Conservation (phyloP, 2,888 invertebrate species). For the Epistrophella euchroma region DNA sequence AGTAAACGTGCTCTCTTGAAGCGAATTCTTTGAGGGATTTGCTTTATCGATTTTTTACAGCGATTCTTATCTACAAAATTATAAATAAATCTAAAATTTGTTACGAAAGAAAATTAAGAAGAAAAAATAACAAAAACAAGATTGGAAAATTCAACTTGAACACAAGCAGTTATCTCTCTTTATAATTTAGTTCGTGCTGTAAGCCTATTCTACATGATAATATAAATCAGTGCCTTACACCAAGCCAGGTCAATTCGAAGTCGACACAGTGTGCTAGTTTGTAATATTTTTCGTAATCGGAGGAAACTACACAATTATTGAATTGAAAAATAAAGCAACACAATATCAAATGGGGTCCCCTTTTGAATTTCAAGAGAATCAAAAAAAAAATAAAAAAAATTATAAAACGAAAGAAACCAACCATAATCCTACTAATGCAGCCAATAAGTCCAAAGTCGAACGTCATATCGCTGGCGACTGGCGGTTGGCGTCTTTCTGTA, state of each 20-base stretch:
- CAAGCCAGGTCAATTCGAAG: slow-evolving; percentile 43
- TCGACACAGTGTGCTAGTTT: slow-evolving; percentile 59
- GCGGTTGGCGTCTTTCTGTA: slow-evolving; percentile 38
- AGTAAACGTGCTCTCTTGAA: not conserved
- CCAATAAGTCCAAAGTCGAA: slow-evolving; percentile 64
- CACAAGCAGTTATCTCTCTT: not conserved
- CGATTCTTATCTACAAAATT: not conserved
- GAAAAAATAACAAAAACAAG: not conserved
- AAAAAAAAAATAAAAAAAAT: too few relatives aligned
- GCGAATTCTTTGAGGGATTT: not conserved
- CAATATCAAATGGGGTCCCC: slow-evolving; percentile 24
- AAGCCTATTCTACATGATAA: slow-evolving; percentile 18
- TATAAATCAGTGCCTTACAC: slow-evolving; percentile 43
- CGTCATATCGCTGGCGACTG: slow-evolving; percentile 53
- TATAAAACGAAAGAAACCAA: slow-evolving; percentile 6
- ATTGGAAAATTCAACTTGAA: slow-evolving; percentile 16
- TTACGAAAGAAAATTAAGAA: slow-evolving; percentile 3
- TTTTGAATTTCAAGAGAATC: slow-evolving; percentile 16
- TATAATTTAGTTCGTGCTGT: not conserved
- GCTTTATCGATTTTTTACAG: not conserved
- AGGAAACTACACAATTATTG: slow-evolving; percentile 25
- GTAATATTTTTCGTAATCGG: slow-evolving; percentile 26
- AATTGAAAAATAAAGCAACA: slow-evolving; percentile 21
- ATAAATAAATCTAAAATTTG: not conserved
- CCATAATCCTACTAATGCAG: slow-evolving; percentile 36